A percentile compares a stretch with the other conserved stretches of the same genome.
Conservation (phyloP, 2,888 invertebrate species). For the Acrocera orbiculus region DNA sequence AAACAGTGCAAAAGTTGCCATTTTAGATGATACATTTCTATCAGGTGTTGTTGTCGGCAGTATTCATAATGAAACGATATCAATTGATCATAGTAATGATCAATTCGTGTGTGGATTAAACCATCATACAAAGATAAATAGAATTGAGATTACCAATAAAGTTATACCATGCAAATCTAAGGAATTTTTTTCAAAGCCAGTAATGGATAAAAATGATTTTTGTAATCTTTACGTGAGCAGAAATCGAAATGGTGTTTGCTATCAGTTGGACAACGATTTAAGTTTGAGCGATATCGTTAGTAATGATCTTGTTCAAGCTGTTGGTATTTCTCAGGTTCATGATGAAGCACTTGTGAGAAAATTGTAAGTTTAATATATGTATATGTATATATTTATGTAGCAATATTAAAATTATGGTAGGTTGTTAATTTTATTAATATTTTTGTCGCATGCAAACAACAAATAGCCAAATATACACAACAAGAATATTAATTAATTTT, state of each 20-base stretch:
- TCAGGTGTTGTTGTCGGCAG: no score
- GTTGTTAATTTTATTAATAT: no score
- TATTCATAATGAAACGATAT: slow-evolving; percentile 23
- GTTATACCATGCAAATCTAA: neutral
- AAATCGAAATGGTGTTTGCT: slow-evolving; percentile 26
- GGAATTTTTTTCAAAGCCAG: no score
- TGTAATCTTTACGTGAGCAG: slow-evolving; percentile 26
- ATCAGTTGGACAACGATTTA: slow-evolving; percentile 13
- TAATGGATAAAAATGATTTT: slow-evolving; percentile 16
- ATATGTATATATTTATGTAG: no score
- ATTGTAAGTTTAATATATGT: no score
- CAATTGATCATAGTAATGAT: slow-evolving; percentile 7
- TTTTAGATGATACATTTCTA: slow-evolving; percentile 22
- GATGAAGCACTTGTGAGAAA: no score
- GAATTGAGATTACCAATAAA: neutral
- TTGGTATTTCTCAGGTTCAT: no score
- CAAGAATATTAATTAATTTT: no score
- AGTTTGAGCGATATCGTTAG: slow-evolving; percentile 30
- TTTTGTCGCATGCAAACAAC: no score
- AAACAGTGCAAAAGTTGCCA: slow-evolving; percentile 13
- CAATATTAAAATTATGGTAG: no score
- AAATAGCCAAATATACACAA: no score
- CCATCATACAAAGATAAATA: neutral
- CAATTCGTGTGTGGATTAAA: slow-evolving; percentile 1
- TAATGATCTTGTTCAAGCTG: no score